A percentile compares a stretch with the other conserved stretches of the same genome.
These are phyloP conservation scores for Leptoclinus maculatus DNA, from an alignment of 2,797 vertebrate genomes.

Conservation along the genomic window DNA sequence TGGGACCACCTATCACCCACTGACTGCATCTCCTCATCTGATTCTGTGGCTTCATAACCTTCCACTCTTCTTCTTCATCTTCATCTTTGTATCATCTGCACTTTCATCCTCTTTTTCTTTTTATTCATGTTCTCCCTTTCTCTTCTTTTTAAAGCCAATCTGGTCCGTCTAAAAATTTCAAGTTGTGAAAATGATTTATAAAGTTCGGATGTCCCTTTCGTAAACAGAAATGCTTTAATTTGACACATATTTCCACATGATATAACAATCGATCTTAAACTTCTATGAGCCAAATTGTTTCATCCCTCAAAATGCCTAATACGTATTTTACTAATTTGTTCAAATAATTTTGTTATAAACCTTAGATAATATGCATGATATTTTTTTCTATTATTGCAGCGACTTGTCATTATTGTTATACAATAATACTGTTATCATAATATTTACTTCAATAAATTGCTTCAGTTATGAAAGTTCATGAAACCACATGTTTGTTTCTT, in stretches of 20 bases:
- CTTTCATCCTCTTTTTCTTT: not conserved
- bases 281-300: not conserved
- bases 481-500: not conserved
- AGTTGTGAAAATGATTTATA: not conserved
- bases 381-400: not conserved
- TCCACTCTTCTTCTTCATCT: constrained; percentile 1
- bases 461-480: not conserved
- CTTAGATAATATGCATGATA: not conserved
- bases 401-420: not conserved
- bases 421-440: not conserved
- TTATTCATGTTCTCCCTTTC: not conserved
- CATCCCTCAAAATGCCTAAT: not conserved
- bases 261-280: not conserved
- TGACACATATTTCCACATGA: not conserved
- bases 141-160: not conserved
- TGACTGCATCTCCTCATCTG: constrained; percentile 46
- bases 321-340: not conserved
- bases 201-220: not conserved
- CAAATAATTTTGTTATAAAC: not conserved
- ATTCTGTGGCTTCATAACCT: constrained; percentile 40
- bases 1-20: constrained; percentile 83
- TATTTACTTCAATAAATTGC: not conserved
- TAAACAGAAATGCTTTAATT: not conserved
- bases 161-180: not conserved
- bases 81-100: constrained; percentile 13